phyloP scores from a whole-genome alignment of 1,140 invertebrate species.

The Zaprionus africanus region DNA sequence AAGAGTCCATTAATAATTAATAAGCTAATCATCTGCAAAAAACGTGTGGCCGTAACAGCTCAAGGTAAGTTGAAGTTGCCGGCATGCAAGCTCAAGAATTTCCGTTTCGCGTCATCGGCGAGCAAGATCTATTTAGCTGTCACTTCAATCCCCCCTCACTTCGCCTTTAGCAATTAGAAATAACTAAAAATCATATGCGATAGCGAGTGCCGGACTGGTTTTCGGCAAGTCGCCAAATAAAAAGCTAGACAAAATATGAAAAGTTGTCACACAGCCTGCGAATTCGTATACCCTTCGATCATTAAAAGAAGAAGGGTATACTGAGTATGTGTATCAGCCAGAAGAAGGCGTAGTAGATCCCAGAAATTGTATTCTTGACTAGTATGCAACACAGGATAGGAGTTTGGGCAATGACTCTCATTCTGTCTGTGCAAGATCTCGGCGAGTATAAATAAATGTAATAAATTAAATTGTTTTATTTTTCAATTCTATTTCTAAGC shows the following conservation, averaged over 20 bases:
- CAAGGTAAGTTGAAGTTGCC: conserved; percentile 41
- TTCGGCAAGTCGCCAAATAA: conserved; percentile 20
- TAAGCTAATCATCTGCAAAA: conserved; percentile 26
- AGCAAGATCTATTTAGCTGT: conserved; percentile 29
- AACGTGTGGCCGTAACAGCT: conserved; percentile 27
- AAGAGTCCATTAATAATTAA: conserved; percentile 29
- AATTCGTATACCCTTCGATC: conserved; percentile 10
- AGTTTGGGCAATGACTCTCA: too few relatives aligned
- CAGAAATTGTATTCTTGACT: too few relatives aligned
- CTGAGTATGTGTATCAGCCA: too few relatives aligned
- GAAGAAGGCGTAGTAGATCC: too few relatives aligned
- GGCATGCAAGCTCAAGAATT: conserved; percentile 49
- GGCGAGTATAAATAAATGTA: too few relatives aligned
- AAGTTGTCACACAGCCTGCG: conserved; percentile 28
- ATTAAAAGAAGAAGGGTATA: too few relatives aligned
- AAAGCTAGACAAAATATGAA: conserved; percentile 28
- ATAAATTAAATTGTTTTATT: too few relatives aligned
- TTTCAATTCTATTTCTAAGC: too few relatives aligned
- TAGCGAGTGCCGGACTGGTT: conserved; percentile 63
- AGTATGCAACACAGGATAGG: too few relatives aligned
- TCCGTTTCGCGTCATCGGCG: conserved; percentile 53
- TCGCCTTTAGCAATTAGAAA: conserved; percentile 30
- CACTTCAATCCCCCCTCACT: neutral
- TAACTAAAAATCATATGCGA: conserved; percentile 52
- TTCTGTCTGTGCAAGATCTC: too few relatives aligned